Percentiles rank a stretch among this genome's conserved stretches.
These are phyloP conservation scores for Erethizon dorsatum DNA, from an alignment of 2,797 vertebrate genomes.

Conservation along the genomic window DNA sequence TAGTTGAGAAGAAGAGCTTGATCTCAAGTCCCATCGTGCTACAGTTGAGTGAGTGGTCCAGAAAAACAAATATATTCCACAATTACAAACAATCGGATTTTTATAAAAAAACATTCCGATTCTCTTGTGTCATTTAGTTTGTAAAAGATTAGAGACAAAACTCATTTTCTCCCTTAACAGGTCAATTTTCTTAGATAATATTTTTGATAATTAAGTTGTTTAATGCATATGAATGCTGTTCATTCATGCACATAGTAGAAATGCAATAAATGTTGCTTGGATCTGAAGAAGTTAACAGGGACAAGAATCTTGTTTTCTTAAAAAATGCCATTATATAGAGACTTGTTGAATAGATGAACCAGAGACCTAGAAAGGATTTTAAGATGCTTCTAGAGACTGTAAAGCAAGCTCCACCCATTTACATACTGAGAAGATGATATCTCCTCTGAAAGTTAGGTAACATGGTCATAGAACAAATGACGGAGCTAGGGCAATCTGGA, in stretches of 20 bases:
- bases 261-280: background rate
- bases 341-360: background rate
- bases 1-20: background rate
- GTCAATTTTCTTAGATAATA: background rate
- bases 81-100: background rate
- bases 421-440: background rate
- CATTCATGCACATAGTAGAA: background rate
- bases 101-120: background rate
- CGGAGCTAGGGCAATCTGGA: background rate
- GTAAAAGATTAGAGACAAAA: background rate
- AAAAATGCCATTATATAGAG: background rate
- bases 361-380: background rate
- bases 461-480: background rate
- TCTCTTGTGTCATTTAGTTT: conserved; percentile 17
- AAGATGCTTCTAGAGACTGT: background rate
- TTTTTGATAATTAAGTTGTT: background rate
- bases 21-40: background rate
- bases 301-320: background rate
- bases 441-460: background rate
- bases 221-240: background rate
- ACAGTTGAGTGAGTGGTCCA: background rate
- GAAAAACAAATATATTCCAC: background rate
- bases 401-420: background rate
- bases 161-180: background rate
- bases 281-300: background rate